Evolutionary conservation across 2,113 vertebrate genomes (phyloP).

Genomic region (Syrmaticus mikado): DNA sequence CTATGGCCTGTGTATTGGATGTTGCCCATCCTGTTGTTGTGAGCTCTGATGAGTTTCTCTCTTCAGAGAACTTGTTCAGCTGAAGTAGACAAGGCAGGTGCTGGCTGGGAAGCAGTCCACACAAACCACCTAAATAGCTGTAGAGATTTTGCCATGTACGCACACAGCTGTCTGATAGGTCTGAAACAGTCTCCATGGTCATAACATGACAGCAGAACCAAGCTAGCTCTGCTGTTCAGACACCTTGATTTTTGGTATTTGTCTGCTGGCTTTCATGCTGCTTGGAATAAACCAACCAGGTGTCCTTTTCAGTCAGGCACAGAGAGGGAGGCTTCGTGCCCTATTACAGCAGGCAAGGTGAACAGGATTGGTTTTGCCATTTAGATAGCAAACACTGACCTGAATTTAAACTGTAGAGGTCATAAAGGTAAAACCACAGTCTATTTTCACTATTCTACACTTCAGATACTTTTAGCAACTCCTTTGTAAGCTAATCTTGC

Average conservation of each 20-base stretch:
- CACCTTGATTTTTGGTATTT: neutral
- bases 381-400: neutral
- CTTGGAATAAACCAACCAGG: neutral
- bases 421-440: neutral
- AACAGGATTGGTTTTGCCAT: neutral
- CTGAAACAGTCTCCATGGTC: neutral
- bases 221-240: neutral
- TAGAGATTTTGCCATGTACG: neutral
- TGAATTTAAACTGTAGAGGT: constrained; percentile 4
- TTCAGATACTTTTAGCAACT: neutral
- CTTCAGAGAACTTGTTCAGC: neutral
- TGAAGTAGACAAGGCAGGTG: constrained; percentile 9
- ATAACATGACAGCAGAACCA: neutral
- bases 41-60: constrained; percentile 1
- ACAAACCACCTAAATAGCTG: neutral
- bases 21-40: neutral
- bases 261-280: neutral
- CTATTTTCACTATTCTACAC: neutral
- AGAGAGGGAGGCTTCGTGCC: neutral
- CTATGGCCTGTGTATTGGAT: neutral
- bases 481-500: neutral
- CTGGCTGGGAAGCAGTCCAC: neutral
- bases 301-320: neutral
- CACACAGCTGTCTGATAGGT: neutral
- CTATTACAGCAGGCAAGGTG: neutral